Evolutionary conservation across 2,888 invertebrate genomes (phyloP), one percentile per base, ranked within the genome.

Genomic region (Cyrtodaria siliqua): DNA sequence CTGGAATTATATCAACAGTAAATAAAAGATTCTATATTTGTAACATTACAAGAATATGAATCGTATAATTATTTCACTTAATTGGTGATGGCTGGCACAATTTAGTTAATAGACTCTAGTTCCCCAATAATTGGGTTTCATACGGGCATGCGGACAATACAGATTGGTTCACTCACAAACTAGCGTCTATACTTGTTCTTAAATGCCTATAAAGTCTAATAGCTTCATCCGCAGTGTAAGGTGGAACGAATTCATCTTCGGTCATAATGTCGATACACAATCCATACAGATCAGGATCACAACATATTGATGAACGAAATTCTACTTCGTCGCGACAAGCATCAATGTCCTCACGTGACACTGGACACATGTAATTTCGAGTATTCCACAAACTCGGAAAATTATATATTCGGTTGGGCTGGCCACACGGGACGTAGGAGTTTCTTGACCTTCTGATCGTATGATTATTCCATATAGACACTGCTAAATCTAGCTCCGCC

Each of bases 201-300:
- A 50, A 23, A 23, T 50, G 50, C 23, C 50, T 50, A 24, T 50
- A 50, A 23, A 50, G 24, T 23, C 2, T 23, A 50, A 50, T 14
- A 14, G 50, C 50, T 50, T 50, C 12, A 18, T 49, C n/a, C 8
- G 49, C 8, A 49, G 14, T 14, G n/a, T 12, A 14, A n/a, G 18
- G 50, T 14, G 12, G 50, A 20, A 50, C 4, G 18, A 20, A 14
- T 2, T 8, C 14, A 50, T 50, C 50, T 24, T 50, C 50, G 23
- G 12, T 14, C 56, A 56, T 56, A 38, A 56, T 33, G 18, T 18
- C n/a, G 23, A 29, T 56, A 56, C 56, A 56, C 29, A 20, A 4
- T 56, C 29, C 56, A 56, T 56, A 56, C 33, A 56, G 29, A 23
- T 56, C 56, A n/a, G 29, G 33, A 23, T 56, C 56, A 56, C 56